Conservation (phyloP, 2,797 vertebrate genomes). For the Poecilia picta region DNA sequence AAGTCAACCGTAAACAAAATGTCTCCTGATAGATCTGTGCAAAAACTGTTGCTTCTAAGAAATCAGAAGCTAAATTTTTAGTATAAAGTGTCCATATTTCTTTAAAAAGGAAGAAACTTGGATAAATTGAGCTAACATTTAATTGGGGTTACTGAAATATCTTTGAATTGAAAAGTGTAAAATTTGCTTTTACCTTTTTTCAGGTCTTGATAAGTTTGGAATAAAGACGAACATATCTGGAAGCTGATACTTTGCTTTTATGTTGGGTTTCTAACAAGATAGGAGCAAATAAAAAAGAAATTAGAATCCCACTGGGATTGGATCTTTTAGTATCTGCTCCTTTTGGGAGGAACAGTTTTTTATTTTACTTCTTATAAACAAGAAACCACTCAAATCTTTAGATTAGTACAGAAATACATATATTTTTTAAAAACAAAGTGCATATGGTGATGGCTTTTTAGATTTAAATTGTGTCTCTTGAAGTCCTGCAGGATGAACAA, state of each 20-base stretch:
- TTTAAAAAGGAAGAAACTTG: background rate
- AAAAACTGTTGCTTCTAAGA: background rate
- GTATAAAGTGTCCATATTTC: background rate
- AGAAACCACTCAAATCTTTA: slow-evolving; percentile 12
- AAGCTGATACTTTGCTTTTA: background rate
- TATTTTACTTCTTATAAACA: slow-evolving; percentile 1
- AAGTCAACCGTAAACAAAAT: background rate
- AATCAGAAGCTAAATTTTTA: background rate
- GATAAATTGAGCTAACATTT: background rate
- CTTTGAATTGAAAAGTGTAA: background rate
- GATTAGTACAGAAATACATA: background rate
- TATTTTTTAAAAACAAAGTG: slow-evolving; percentile 20
- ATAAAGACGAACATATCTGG: background rate
- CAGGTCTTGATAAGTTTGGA: background rate
- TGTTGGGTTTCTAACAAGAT: background rate
- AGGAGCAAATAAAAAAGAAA: background rate
- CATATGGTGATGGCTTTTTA: slow-evolving; percentile 34
- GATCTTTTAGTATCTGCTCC: background rate
- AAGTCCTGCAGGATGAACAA: slow-evolving; percentile 37
- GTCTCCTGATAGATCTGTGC: background rate
- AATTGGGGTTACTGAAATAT: background rate
- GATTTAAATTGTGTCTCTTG: slow-evolving; percentile 39
- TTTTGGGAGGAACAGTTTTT: background rate
- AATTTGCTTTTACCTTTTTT: background rate
- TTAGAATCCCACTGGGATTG: background rate